Conservation (phyloP, 2,113 vertebrate genomes). For the Dasyprocta punctata region DNA sequence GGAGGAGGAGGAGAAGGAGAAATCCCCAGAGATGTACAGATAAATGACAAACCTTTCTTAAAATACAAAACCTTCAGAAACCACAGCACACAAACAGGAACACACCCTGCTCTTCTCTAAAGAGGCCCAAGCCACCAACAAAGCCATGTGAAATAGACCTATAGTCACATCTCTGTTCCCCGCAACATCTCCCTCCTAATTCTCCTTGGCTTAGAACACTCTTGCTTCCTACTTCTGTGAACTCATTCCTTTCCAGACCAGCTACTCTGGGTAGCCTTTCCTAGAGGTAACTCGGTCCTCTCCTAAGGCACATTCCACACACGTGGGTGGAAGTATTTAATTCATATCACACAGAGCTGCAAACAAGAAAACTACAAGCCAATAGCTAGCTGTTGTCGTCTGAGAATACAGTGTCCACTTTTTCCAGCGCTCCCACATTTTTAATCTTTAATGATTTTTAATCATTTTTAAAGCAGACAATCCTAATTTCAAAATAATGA, state of each 20-base stretch:
- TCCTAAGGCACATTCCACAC: neutral
- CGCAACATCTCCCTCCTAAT: neutral
- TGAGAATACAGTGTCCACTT: neutral
- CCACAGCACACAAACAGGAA: neutral
- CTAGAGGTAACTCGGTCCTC: neutral
- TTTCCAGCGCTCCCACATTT: neutral
- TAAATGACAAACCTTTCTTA: conserved; percentile 10
- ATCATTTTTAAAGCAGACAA: conserved; percentile 3
- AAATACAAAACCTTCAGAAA: conserved; percentile 21
- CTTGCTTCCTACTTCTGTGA: neutral
- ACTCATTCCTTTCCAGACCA: neutral
- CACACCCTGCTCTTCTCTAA: neutral
- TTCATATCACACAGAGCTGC: neutral
- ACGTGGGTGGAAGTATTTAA: neutral
- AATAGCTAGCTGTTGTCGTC: neutral
- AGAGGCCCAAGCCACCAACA: neutral
- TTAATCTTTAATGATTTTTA: conserved; percentile 49
- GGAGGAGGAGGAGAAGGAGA: neutral
- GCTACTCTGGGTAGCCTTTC: neutral
- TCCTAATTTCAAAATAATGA: neutral
- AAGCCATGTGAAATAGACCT: neutral
- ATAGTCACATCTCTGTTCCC: neutral
- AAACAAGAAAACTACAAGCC: neutral
- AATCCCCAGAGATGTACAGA: neutral
- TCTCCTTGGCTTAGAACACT: neutral